Evolutionary conservation across 1,140 invertebrate species (phyloP).

Genomic region (Aricia agestis): DNA sequence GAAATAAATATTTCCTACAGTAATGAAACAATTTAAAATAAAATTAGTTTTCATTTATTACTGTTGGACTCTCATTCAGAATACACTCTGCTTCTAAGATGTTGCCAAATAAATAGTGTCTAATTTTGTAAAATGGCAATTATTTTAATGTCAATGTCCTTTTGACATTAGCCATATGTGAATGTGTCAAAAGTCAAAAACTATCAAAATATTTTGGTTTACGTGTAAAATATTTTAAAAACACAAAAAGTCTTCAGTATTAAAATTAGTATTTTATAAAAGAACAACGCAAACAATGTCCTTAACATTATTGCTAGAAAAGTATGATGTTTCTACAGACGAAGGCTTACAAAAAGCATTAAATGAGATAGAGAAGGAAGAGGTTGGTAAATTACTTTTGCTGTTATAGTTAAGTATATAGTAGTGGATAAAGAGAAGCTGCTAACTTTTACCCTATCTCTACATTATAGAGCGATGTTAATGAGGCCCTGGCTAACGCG

Average conservation of each 20-base stretch:
- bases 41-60: neutral
- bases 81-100: neutral
- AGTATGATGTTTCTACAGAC: conserved; percentile 66
- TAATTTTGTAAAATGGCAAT: neutral
- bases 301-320: conserved; percentile 56
- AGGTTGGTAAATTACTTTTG: conserved; percentile 37
- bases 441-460: neutral
- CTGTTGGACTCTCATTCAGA: neutral
- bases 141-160: neutral
- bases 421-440: neutral
- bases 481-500: conserved; percentile 52
- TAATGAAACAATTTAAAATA: neutral
- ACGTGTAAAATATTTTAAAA: neutral
- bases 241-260: neutral
- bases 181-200: neutral
- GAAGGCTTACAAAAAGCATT: conserved; percentile 64
- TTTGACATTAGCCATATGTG: neutral
- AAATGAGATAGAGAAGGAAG: conserved; percentile 65
- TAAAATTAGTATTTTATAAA: neutral
- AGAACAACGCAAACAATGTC: conserved; percentile 41
- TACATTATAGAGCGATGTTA: conserved; percentile 52
- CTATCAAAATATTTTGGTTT: neutral
- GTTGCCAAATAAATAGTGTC: neutral
- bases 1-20: neutral
- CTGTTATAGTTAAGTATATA: neutral